Base-by-base conservation (phyloP, 2,113 vertebrate species). In the Neotragus pygmaeus region DNA sequence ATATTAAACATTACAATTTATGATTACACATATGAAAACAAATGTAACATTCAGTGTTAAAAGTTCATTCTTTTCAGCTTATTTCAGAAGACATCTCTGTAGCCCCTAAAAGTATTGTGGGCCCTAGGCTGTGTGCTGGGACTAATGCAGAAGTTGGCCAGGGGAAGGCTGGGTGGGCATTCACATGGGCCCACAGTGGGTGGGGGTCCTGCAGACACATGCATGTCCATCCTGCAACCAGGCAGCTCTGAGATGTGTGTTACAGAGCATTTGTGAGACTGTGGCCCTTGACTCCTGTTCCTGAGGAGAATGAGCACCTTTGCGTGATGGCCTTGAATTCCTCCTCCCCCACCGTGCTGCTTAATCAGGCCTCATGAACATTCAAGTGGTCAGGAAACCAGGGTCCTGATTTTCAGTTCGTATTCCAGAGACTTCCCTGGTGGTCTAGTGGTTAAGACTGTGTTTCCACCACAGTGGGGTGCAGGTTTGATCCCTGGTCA, bases 191-290 rank as follows among this genome's bases (percentile, higher is more conserved):
- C 4, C 47, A 10, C 0, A 5, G 6, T 0, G 25, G n/a, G 1
- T 0, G 2, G 8, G 2, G 45, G 19, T 43, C 9, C 60, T 49
- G 47, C 16, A 14, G 27, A 30, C 55, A 13, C 0, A 1, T 27
- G 28, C 8, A 0, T 25, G 14, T 1, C 3, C 5, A 6, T 7
- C 5, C 12, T 0, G 7, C n/a, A 3, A 15, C 10, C 49, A 0
- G 30, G 58, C 19, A 11, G 36, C 27, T 39, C 83, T 14, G 7
- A 13, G 36, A 11, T 3, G 0, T 5, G 23, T 6, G 23, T 49
- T 15, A 60, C 27, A 6, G 55, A 3, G 16, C 36, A 1, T 13
- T 3, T 14, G 30, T 57, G 39, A 27, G 28, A 5, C 19, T 0
- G 0, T 16, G 43, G 53, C 7, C 43, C 70, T 13, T 12, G 45